Evolutionary conservation across 2,797 vertebrate species (phyloP), one percentile per base, ranked within the genome.

Genomic region (Lerista edwardsae): DNA sequence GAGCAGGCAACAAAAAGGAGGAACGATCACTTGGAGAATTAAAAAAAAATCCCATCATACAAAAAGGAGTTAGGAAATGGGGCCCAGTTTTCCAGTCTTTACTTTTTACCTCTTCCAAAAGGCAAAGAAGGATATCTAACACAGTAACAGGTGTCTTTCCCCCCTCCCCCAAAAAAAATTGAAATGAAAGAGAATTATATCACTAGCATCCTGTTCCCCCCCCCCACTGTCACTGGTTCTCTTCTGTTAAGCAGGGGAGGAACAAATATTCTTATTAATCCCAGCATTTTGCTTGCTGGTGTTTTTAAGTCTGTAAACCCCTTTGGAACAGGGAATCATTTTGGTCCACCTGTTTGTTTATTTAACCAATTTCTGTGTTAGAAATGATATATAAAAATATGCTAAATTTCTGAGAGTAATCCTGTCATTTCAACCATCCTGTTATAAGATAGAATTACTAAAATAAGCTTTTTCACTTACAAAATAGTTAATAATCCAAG

Each of bases 401-500:
- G 15, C 51, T 55, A 55, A 17, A 17, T 87, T 88, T 76, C 61
- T 83, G 84, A 89, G 64, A 64, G 68, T 12, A 0, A 90, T 55
- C 71, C 73, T 68, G 79, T 88, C 29, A 65, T 64, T 88, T 82
- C 51, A 90, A 86, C 39, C 75, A 75, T n/a, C 12, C 57, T 39
- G 67, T 29, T 86, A 86, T 57, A 2, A n/a, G 81, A 21, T 72
- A 79, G 29, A 73, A 82, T 82, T 73, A 87, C 75, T 31, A 76
- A 82, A 86, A n/a, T 3, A 34, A 76, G 73, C 57, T n/a, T 62
- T 72, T 65, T 75, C 87, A 59, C 55, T 27, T 57, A 64, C 83
- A 85, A 89, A 78, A 1, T 29, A 31, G 51, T 17, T 72, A 90
- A 87, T 73, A 82, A 67, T 36, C 0, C 59, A 91, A 73, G 82